Evolutionary conservation across 2,888 invertebrate species (phyloP).

Genomic region (Leptinotarsa tumamoca): DNA sequence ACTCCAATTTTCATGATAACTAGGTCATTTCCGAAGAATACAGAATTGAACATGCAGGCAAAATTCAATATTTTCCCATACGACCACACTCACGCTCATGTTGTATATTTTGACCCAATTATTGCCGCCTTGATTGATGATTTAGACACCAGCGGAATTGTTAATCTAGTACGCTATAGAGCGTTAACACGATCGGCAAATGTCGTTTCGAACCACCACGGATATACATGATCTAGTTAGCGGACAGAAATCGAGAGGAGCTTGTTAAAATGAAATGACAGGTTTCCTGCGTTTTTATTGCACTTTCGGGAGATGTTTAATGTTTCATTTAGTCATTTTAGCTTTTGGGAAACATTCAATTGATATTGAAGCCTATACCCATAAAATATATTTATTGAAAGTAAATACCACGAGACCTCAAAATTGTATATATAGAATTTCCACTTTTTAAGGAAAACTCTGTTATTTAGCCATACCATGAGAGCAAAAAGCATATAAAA

Average conservation of each 20-base stretch:
- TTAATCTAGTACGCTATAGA: slow-evolving; percentile 41
- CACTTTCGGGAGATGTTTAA: neutral
- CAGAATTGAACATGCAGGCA: neutral
- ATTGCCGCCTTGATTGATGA: slow-evolving; percentile 46
- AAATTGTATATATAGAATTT: no score
- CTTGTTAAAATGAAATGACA: slow-evolving; percentile 31
- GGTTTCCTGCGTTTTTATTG: neutral
- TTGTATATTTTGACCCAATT: slow-evolving; percentile 43
- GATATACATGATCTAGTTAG: slow-evolving; percentile 34
- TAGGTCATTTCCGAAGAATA: neutral
- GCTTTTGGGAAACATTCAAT: no score
- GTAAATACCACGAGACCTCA: no score
- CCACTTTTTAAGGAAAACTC: no score
- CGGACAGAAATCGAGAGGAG: slow-evolving; percentile 33
- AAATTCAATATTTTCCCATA: slow-evolving; percentile 15
- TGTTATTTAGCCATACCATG: no score
- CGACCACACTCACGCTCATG: slow-evolving; percentile 31
- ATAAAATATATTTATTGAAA: no score
- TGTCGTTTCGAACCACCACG: slow-evolving; percentile 33
- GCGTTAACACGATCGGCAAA: slow-evolving; percentile 44
- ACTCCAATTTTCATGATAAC: neutral
- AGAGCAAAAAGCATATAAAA: no score
- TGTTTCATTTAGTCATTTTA: no score
- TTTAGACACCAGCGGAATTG: slow-evolving; percentile 43
- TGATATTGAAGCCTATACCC: no score